Evolutionary conservation across 2,888 invertebrate species (phyloP).

Genomic region (Philopedon plagiatum): DNA sequence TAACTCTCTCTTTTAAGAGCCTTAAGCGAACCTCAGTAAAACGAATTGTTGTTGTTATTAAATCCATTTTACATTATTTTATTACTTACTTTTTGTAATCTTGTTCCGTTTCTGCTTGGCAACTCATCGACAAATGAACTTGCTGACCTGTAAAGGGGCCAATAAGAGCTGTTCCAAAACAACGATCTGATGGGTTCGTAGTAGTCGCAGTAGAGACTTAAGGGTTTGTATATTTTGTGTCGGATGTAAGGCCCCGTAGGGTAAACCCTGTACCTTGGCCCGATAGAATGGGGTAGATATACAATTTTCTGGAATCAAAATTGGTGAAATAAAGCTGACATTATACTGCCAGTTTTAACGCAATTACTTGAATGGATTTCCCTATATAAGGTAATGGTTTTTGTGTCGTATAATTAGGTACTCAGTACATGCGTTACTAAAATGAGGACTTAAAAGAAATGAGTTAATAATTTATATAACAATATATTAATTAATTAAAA

Average conservation of each 20-base stretch:
- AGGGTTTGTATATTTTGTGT: conserved; percentile 59
- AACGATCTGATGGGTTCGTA: conserved; percentile 59
- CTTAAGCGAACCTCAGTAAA: neutral
- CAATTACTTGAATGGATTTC: neutral
- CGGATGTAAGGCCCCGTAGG: conserved; percentile 54
- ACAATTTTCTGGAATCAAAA: conserved; percentile 62
- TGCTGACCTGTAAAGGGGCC: conserved; percentile 56
- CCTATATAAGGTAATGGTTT: neutral
- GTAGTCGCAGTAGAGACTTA: conserved; percentile 59
- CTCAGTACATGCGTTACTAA: no score
- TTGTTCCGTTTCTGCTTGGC: conserved; percentile 45
- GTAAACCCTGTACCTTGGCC: conserved; percentile 54
- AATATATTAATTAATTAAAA: no score
- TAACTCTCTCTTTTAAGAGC: no score
- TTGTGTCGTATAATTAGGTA: neutral
- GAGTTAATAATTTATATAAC: no score
- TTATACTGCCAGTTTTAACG: neutral
- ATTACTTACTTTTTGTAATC: conserved; percentile 61
- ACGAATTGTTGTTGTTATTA: neutral
- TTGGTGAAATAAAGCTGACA: neutral
- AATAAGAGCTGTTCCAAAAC: conserved; percentile 57
- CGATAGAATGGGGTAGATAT: conserved; percentile 62
- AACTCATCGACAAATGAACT: conserved; percentile 53
- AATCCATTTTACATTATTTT: neutral
- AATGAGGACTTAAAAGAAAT: no score